Conservation (phyloP, 2,797 vertebrate species). For the Urosaurus nigricauda region DNA sequence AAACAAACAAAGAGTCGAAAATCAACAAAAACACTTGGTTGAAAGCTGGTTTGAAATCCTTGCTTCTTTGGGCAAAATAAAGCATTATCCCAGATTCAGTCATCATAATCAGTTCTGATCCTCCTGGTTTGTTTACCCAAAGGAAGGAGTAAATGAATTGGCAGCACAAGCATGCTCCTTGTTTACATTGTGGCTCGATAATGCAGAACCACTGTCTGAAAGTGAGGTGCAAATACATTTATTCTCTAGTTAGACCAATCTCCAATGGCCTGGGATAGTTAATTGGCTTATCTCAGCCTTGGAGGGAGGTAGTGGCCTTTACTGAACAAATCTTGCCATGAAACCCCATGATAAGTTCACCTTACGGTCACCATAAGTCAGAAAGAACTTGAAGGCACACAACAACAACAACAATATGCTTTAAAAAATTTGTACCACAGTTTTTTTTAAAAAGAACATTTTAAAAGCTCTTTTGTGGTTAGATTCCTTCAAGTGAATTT, state of each 20-base stretch:
- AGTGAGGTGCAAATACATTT: not conserved
- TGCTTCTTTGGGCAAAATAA: not conserved
- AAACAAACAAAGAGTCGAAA: not conserved
- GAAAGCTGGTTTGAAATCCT: not conserved
- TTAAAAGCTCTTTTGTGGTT: not conserved
- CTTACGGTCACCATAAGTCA: too few species aligned
- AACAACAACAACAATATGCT: not conserved
- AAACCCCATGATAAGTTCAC: too few species aligned
- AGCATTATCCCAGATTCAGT: not conserved
- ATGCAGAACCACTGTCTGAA: not conserved
- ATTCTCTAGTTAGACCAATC: not conserved
- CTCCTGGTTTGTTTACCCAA: not conserved
- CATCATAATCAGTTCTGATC: not conserved
- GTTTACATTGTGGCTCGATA: not conserved
- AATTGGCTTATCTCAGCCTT: too few species aligned
- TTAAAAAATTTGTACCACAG: not conserved
- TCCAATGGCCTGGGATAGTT: too few species aligned
- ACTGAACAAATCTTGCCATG: too few species aligned
- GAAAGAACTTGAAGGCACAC: too few species aligned
- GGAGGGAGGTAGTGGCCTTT: too few species aligned
- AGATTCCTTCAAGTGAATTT: too few species aligned
- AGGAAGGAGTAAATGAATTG: not conserved
- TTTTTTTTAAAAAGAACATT: too few species aligned
- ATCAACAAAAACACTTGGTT: not conserved
- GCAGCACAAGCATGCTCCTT: not conserved